phyloP scores from a whole-genome alignment of 2,888 invertebrate genomes.

The Euzetes globulus region DNA sequence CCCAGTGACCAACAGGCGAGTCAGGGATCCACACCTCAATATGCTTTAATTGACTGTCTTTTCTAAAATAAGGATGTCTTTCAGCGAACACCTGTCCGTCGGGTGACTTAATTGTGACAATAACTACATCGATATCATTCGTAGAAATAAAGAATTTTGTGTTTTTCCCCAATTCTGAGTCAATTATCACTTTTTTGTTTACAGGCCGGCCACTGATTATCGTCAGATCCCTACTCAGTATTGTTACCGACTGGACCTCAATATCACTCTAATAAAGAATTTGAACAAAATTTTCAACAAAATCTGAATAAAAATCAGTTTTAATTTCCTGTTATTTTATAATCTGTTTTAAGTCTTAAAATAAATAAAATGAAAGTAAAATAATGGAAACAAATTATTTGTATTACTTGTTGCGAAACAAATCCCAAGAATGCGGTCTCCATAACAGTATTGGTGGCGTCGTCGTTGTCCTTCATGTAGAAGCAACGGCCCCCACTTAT shows the following conservation, averaged over 20 bases:
- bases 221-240: conserved; percentile 9
- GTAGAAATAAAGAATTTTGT: conserved; percentile 40
- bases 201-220: conserved; percentile 43
- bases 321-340: too few species aligned
- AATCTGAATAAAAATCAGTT: conserved; percentile 28
- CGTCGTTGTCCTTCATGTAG: conserved; percentile 39
- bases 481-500: conserved; percentile 41
- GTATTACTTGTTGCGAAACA: conserved; percentile 41
- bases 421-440: conserved; percentile 40
- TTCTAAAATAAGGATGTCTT: not conserved
- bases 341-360: too few species aligned
- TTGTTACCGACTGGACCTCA: not conserved
- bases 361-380: conserved; percentile 36
- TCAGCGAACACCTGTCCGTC: not conserved
- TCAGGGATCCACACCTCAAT: not conserved
- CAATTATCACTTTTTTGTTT: conserved; percentile 36
- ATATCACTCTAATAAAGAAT: not conserved
- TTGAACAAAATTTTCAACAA: conserved; percentile 34
- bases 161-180: conserved; percentile 42
- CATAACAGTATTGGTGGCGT: conserved; percentile 38
- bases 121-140: conserved; percentile 30
- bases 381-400: conserved; percentile 41
- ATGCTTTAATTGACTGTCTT: not conserved
- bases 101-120: conserved; percentile 45
- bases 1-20: not conserved